Base-by-base conservation (phyloP, 1,140 invertebrate species). In the Theocolax elegans region DNA sequence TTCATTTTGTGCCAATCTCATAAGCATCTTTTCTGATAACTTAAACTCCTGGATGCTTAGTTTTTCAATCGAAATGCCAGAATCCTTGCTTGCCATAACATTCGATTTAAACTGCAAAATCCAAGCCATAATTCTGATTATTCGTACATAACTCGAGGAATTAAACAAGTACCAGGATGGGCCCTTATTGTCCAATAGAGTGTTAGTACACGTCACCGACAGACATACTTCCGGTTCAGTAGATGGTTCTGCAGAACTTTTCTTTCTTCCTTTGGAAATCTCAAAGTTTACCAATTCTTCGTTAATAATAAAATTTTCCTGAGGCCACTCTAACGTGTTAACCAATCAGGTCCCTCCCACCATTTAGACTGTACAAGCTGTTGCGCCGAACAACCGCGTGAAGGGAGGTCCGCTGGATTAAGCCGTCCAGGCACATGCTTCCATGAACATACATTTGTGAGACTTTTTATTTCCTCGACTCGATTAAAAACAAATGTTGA, bases 261-360 rank as follows among this genome's bases (percentile, higher is more conserved):
- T 31, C 66, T 70, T n/a, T n/a, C n/a, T n/a, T n/a, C n/a, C n/a
- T n/a, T n/a, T n/a, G n/a, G n/a, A n/a, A 17, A 72, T 19, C 23
- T 29, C 76, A 49, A 42, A 31, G 29, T 48, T 51, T n/a, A 78
- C 53, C 40, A 74, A 74, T 10, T 58, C n/a, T 46, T 76, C 72
- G 25, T 77, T 46, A 2, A 44, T 9, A 6, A 56, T 4, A 2
- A 9, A 9, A 1, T 74, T 44, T 3, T 21, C 38, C 0, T 3
- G 3, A 1, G 81, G 76, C 81, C 77, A 83, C 2, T 69, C 9
- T 9, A 67, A 38, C 17, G 65, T 23, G 9, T 35, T 12, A 83
- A 49, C 81, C 81, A 83, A 0, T 35, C 8, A 0, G 79, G 81
- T 10, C 79, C 80, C 71, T 78, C 63, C 74, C 75, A 80, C 81